Percentiles rank a stretch among this genome's conserved stretches.
These are phyloP conservation scores for Gymnoscopelus microlampas DNA, from an alignment of 2,797 vertebrate genomes.

Conservation along the genomic window DNA sequence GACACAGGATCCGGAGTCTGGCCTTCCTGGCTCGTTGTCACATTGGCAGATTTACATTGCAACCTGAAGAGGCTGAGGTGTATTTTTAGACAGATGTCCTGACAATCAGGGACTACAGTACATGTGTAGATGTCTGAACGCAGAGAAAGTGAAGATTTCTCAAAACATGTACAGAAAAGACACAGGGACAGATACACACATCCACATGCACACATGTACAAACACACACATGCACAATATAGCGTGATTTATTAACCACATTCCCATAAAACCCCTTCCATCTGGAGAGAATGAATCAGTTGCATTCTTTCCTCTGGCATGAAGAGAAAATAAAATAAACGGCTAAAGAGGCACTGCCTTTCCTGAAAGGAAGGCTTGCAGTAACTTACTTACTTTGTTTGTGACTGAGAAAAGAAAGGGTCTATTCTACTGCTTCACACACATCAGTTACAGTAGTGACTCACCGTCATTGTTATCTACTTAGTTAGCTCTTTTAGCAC, in stretches of 20 bases:
- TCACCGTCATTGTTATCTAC: conserved; percentile 49
- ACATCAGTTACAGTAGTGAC: conserved; percentile 51
- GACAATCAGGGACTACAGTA: conserved; percentile 23
- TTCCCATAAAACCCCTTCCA: conserved; percentile 58
- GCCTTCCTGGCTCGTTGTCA: conserved; percentile 52
- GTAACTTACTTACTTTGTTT: conserved; percentile 40
- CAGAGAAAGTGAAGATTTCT: conserved; percentile 35
- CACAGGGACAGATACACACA: neutral
- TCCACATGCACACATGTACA: conserved; percentile 13
- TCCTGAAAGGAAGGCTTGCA: conserved; percentile 52
- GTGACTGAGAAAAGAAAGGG: conserved; percentile 46
- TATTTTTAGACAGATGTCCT: conserved; percentile 70
- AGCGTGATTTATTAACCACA: conserved; percentile 67
- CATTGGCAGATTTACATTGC: conserved; percentile 58
- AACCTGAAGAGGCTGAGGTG: conserved; percentile 59
- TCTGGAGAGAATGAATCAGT: conserved; percentile 74
- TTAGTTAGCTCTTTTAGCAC: conserved; percentile 37
- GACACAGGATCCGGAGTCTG: conserved; percentile 62
- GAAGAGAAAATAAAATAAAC: conserved; percentile 35
- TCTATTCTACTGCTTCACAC: conserved; percentile 46
- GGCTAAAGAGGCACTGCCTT: conserved; percentile 40
- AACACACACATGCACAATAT: conserved; percentile 11
- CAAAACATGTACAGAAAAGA: neutral
- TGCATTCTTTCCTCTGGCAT: conserved; percentile 63
- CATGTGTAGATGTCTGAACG: no score